Base-by-base conservation (phyloP, 2,113 vertebrate species). In the Mixornis gularis region DNA sequence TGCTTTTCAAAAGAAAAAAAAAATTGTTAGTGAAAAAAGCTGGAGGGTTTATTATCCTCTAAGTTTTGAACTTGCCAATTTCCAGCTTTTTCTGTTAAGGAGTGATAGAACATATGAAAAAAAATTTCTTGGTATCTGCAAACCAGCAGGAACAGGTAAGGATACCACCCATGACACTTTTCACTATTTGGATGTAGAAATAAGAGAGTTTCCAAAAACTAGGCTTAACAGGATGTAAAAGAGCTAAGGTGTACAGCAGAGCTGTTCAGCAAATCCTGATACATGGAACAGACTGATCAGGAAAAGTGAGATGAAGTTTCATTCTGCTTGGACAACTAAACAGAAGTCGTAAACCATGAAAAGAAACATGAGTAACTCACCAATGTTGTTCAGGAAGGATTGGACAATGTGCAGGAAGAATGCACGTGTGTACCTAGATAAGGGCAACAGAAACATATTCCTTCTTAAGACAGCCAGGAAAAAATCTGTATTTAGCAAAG, bases 1-100 rank as follows among this genome's bases (percentile, higher is more conserved):
- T 68, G 2, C 38, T 40, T 92, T 78, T 71, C 36, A 53, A 79
- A 92, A 82, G 27, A 87, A 55, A 70, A 87, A 87, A 90, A 90
- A 76, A 63, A 0, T 12, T 74, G 21, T 12, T 63, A 22, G 9
- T 85, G 62, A 82, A 74, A 48, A 16, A 70, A 52, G 11, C 10
- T 48, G 26, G 8, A 71, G n/a, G 5, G 3, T 46, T 81, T 56
- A 38, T 70, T 60, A 60, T 72, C 8, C 8, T 41, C 27, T 22
- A 36, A 49, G 9, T 63, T 82, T 74, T 74, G 20, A 60, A 53
- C 38, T 70, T 78, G 5, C 4, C 20, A 2, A 27, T 53, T 71
- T 76, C n/a, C 40, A 65, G 17, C 2, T 27, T 43, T 86, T 80
- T 69, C 32, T 36, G 9, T 59, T 48, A 63, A 59, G 22, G 3